These are phyloP conservation scores for Platycercus adscitus DNA, from an alignment of 2,113 vertebrate species.

Conservation along the genomic window DNA sequence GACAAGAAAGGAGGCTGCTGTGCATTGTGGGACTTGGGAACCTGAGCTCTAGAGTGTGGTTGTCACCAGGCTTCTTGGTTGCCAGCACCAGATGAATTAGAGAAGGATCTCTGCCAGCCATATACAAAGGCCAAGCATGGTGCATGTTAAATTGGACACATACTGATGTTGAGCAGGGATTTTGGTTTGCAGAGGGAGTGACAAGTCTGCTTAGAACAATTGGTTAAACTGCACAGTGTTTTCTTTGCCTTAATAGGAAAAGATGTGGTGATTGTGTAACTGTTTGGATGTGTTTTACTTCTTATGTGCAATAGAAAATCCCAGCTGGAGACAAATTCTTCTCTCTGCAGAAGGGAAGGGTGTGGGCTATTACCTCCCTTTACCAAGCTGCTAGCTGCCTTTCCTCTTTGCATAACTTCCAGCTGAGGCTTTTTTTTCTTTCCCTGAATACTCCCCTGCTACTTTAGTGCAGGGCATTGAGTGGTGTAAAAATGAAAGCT, in stretches of 20 bases:
- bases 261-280: slow-evolving; percentile 55
- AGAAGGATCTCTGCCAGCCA: neutral
- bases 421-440: neutral
- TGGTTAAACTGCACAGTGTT: slow-evolving; percentile 49
- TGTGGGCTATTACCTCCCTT: slow-evolving; percentile 37
- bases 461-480: neutral
- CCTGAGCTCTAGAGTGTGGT: neutral
- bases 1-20: neutral
- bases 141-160: neutral
- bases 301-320: slow-evolving; percentile 37
- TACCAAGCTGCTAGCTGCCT: slow-evolving; percentile 38
- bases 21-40: neutral
- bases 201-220: slow-evolving; percentile 6
- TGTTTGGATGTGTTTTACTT: slow-evolving; percentile 42
- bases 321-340: slow-evolving; percentile 55
- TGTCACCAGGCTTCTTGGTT: neutral
- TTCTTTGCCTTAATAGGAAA: slow-evolving; percentile 70
- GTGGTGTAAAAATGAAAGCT: neutral
- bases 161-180: slow-evolving; percentile 19
- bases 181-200: slow-evolving; percentile 37
- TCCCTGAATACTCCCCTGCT: neutral
- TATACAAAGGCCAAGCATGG: neutral
- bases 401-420: slow-evolving; percentile 27
- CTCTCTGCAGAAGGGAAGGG: slow-evolving; percentile 53
- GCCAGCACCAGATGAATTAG: neutral